Percentiles rank a stretch among this genome's conserved stretches.
Evolutionary conservation across 2,113 vertebrate species (phyloP).

Genomic region (Castor canadensis): DNA sequence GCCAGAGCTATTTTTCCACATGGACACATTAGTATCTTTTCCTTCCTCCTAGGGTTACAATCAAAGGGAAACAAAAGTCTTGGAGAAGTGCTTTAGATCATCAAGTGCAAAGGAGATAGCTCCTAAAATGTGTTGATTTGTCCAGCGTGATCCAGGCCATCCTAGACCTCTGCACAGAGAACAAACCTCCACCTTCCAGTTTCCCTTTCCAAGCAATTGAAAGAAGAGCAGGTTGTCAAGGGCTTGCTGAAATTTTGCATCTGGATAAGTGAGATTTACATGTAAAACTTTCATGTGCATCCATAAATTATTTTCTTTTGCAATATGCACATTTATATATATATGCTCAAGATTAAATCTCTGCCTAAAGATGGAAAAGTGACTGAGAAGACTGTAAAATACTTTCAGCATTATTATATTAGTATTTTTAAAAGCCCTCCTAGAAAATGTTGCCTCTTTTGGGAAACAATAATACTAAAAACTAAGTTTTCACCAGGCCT

Average conservation of each 20-base stretch:
- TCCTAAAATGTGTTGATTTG: not conserved
- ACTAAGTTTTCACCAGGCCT: not conserved
- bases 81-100: conserved; percentile 5
- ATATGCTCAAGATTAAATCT: conserved; percentile 17
- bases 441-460: not conserved
- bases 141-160: not conserved
- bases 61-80: not conserved
- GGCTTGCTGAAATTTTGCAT: not conserved
- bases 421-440: not conserved
- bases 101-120: not conserved
- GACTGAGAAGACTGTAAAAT: not conserved
- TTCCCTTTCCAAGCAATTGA: not conserved
- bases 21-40: not conserved
- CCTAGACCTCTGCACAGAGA: not conserved
- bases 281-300: not conserved
- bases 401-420: not conserved
- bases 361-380: not conserved
- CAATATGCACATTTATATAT: not conserved
- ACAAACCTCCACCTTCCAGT: not conserved
- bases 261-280: not conserved
- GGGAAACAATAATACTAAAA: conserved; percentile 4
- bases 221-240: not conserved
- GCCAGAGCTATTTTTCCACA: not conserved
- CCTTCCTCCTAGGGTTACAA: not conserved
- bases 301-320: not conserved